These are phyloP conservation scores for Sylvilagus bachmani DNA, from an alignment of 2,113 vertebrate genomes.

Conservation along the genomic window DNA sequence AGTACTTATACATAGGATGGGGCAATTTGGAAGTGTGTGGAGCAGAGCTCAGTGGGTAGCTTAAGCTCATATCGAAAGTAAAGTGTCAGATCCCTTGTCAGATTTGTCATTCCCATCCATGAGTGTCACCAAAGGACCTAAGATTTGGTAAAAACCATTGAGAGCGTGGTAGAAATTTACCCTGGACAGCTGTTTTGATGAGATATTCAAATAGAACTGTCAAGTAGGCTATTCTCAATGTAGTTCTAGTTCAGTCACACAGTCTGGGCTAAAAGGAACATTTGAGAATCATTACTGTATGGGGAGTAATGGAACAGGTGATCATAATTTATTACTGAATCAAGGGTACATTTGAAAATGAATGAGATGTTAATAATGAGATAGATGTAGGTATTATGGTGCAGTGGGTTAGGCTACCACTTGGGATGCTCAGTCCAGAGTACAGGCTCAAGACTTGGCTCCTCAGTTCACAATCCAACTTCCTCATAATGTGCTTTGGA, in stretches of 20 bases:
- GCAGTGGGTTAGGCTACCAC: no score
- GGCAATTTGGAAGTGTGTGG: not conserved
- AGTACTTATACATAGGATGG: not conserved
- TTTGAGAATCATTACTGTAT: not conserved
- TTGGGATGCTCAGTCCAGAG: no score
- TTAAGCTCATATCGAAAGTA: not conserved
- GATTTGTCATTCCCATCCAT: not conserved
- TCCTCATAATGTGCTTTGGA: no score
- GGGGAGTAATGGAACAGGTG: not conserved
- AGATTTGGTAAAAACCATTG: not conserved
- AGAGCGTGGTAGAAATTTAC: rapidly evolving
- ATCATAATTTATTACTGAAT: not conserved
- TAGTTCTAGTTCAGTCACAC: not conserved
- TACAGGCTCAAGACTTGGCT: no score
- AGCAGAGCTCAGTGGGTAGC: not conserved
- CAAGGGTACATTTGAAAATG: not conserved
- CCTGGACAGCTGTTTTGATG: not conserved
- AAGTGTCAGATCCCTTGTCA: not conserved
- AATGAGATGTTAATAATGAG: not conserved
- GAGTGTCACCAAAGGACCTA: not conserved
- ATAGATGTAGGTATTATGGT: no score
- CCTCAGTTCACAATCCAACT: no score
- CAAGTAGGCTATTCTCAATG: not conserved
- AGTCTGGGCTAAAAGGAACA: not conserved
- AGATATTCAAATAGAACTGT: not conserved